Percentiles rank a stretch among this genome's conserved stretches.
phyloP scores from a whole-genome alignment of 2,113 vertebrate species.

The Scomber scombrus region DNA sequence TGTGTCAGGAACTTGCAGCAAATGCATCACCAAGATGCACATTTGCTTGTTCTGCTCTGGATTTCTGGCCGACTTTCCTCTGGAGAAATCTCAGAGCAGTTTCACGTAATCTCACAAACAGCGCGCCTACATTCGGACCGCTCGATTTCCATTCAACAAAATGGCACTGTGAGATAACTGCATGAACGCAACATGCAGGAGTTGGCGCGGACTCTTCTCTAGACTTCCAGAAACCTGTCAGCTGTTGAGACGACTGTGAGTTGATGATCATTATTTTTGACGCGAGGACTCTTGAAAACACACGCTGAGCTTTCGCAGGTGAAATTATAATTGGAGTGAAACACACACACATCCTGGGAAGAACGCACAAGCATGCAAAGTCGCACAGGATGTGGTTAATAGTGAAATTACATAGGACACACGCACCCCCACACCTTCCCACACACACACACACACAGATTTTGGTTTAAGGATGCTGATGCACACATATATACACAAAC shows the following conservation, averaged over 20 bases:
- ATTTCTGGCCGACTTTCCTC: slow-evolving; percentile 24
- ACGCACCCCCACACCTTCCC: neutral
- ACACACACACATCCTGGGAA: neutral
- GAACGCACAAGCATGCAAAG: slow-evolving; percentile 53
- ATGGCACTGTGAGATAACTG: slow-evolving; percentile 26
- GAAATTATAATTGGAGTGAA: neutral
- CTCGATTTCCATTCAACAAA: slow-evolving; percentile 58
- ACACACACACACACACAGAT: neutral
- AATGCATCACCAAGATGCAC: slow-evolving; percentile 28
- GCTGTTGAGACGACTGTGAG: neutral
- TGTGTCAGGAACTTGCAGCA: slow-evolving; percentile 35
- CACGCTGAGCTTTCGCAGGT: too few relatives aligned
- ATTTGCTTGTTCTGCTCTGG: slow-evolving; percentile 28
- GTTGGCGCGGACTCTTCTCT: neutral
- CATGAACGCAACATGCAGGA: neutral
- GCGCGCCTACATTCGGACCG: neutral
- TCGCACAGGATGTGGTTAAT: slow-evolving; percentile 64
- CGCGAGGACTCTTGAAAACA: neutral
- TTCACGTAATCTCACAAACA: slow-evolving; percentile 33
- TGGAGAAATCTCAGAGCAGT: slow-evolving; percentile 28
- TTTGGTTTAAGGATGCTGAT: neutral
- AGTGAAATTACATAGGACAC: slow-evolving; percentile 66
- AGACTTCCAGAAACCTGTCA: neutral
- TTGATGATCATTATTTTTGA: neutral
- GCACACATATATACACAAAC: slow-evolving; percentile 21